A percentile compares a stretch with the other conserved stretches of the same genome.
These are phyloP conservation scores for Drosophila monieri DNA, from an alignment of 2,888 invertebrate species.

Conservation along the genomic window DNA sequence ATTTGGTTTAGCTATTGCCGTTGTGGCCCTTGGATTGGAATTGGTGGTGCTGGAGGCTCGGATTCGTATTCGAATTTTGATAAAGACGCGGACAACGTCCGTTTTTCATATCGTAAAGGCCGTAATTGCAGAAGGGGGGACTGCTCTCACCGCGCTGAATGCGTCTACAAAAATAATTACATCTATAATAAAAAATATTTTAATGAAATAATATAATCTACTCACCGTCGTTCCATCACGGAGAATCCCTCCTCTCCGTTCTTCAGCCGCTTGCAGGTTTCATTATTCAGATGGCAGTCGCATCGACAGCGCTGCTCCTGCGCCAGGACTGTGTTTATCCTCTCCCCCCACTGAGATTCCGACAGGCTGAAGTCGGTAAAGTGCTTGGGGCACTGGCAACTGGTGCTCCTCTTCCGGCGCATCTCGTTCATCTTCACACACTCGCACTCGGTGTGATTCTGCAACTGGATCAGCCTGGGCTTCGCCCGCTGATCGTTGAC, in stretches of 20 bases:
- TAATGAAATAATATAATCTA: neutral
- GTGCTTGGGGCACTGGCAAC: slow-evolving; percentile 78
- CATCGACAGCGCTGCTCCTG: slow-evolving; percentile 85
- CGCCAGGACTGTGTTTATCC: neutral
- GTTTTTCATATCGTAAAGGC: slow-evolving; percentile 70
- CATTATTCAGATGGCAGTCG: slow-evolving; percentile 87
- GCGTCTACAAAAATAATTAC: slow-evolving; percentile 67
- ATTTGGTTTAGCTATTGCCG: slow-evolving; percentile 66
- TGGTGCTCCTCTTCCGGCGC: slow-evolving; percentile 55
- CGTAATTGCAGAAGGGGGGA: slow-evolving; percentile 80
- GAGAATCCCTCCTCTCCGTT: slow-evolving; percentile 88
- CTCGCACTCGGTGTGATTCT: slow-evolving; percentile 82
- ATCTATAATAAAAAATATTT: neutral
- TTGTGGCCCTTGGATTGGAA: slow-evolving; percentile 48
- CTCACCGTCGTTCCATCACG: slow-evolving; percentile 87
- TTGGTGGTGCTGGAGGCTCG: slow-evolving; percentile 24
- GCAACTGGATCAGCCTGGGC: slow-evolving; percentile 59
- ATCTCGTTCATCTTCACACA: slow-evolving; percentile 56
- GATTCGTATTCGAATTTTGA: slow-evolving; percentile 2
- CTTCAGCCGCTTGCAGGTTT: slow-evolving; percentile 86
- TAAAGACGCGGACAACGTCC: slow-evolving; percentile 82
- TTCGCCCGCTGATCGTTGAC: neutral
- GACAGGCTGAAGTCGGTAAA: slow-evolving; percentile 76
- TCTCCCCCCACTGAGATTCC: slow-evolving; percentile 36
- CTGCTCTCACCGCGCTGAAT: slow-evolving; percentile 78